Conservation (phyloP, 2,888 invertebrate genomes). For the Eurois occulta region DNA sequence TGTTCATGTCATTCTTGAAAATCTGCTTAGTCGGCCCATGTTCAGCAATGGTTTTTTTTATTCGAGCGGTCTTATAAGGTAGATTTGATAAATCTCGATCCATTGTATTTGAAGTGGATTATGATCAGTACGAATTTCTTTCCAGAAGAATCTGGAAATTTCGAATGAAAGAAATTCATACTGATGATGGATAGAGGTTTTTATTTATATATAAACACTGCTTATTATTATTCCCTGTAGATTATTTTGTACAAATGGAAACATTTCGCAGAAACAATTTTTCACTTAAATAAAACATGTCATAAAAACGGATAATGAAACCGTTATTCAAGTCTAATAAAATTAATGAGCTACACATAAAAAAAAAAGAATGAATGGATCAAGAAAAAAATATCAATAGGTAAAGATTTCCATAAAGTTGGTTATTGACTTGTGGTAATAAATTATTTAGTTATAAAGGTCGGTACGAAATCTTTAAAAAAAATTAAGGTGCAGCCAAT, state of each 20-base stretch:
- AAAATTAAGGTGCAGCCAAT: not conserved
- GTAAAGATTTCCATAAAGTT: constrained; percentile 49
- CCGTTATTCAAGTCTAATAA: constrained; percentile 61
- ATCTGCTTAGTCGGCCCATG: too few relatives aligned
- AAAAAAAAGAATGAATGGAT: constrained; percentile 57
- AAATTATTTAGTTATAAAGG: constrained; percentile 24
- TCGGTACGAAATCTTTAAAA: not conserved
- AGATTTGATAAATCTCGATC: not conserved
- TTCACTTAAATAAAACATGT: constrained; percentile 39
- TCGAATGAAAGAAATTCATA: too few relatives aligned
- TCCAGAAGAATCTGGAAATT: too few relatives aligned
- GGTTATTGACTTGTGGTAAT: constrained; percentile 52
- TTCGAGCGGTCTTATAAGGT: not conserved
- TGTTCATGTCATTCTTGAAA: not conserved
- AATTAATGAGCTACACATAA: constrained; percentile 54
- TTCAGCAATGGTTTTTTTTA: not conserved
- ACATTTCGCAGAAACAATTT: constrained; percentile 16
- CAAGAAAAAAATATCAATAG: constrained; percentile 45
- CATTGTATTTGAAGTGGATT: not conserved
- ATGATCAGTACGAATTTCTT: not conserved
- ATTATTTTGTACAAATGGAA: constrained; percentile 23
- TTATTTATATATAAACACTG: not conserved
- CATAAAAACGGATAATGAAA: constrained; percentile 33
- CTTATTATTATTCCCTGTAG: not conserved
- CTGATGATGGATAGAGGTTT: not conserved